A percentile compares a stretch with the other conserved stretches of the same genome.
phyloP scores from a whole-genome alignment of 2,797 vertebrate genomes.

The Sardinella longiceps region DNA sequence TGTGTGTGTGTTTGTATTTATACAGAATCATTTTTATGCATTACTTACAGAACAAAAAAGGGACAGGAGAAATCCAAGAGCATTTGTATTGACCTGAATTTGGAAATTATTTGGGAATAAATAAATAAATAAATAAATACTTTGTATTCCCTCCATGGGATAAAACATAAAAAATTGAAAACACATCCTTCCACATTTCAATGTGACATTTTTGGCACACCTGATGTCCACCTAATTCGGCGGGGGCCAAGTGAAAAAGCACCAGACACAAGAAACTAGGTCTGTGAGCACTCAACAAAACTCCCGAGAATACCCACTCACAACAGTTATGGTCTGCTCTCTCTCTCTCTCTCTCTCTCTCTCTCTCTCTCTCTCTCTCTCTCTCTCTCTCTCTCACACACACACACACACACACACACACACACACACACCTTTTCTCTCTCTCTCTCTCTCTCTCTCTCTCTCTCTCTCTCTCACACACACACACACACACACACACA shows the following conservation, averaged over 20 bases:
- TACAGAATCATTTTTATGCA: not conserved
- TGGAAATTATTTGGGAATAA: not conserved
- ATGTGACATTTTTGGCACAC: conserved; percentile 32
- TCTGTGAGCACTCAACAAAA: conserved; percentile 44
- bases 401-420: not conserved
- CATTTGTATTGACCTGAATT: not conserved
- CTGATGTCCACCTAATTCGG: conserved; percentile 41
- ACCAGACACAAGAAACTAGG: conserved; percentile 15
- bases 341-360: not conserved
- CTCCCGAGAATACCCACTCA: conserved; percentile 34
- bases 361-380: not conserved
- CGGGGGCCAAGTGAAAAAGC: conserved; percentile 1
- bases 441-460: not conserved
- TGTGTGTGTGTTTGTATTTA: too few relatives aligned
- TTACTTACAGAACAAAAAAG: not conserved
- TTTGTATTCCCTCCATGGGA: not conserved
- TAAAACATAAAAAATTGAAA: conserved; percentile 3
- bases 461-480: not conserved
- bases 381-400: not conserved
- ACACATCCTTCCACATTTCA: conserved; percentile 23
- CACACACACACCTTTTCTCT: not conserved
- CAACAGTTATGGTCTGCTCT: not conserved
- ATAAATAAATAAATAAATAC: not conserved
- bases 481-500: not conserved
- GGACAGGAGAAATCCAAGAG: not conserved